Evolutionary conservation across 2,113 vertebrate genomes (phyloP).

Genomic region (Proteles cristata): DNA sequence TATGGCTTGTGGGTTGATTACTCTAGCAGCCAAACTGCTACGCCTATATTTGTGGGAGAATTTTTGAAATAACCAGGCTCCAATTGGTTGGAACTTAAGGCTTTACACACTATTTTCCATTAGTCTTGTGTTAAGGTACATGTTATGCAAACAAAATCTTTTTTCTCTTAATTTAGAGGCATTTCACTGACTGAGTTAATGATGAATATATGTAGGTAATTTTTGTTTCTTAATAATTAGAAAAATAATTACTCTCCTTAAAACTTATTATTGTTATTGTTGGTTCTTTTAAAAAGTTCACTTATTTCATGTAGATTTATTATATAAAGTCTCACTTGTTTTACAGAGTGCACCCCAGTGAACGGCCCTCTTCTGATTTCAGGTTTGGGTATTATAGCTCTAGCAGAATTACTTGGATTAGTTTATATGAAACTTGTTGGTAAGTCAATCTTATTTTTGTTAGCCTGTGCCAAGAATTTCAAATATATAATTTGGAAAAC

Average conservation of each 20-base stretch:
- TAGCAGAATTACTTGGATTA: constrained; percentile 85
- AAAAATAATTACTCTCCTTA: neutral
- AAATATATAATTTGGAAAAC: constrained; percentile 9
- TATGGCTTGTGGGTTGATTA: neutral
- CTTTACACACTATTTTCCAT: neutral
- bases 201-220: neutral
- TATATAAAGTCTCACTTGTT: constrained; percentile 22
- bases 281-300: neutral
- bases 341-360: constrained; percentile 83
- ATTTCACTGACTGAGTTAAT: constrained; percentile 42
- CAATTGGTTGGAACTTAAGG: neutral
- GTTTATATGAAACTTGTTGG: constrained; percentile 85
- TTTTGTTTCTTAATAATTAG: constrained; percentile 41
- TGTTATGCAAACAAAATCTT: neutral
- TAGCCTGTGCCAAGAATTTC: constrained; percentile 24
- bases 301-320: constrained; percentile 34
- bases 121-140: neutral
- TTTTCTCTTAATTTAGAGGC: constrained; percentile 37
- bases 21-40: neutral
- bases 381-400: constrained; percentile 86
- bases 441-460: constrained; percentile 83
- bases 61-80: neutral
- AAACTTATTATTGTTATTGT: constrained; percentile 26
- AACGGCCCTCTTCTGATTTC: constrained; percentile 85
- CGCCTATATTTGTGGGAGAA: neutral